These are phyloP conservation scores for Mugil cephalus DNA, from an alignment of 2,113 vertebrate genomes.

Conservation along the genomic window DNA sequence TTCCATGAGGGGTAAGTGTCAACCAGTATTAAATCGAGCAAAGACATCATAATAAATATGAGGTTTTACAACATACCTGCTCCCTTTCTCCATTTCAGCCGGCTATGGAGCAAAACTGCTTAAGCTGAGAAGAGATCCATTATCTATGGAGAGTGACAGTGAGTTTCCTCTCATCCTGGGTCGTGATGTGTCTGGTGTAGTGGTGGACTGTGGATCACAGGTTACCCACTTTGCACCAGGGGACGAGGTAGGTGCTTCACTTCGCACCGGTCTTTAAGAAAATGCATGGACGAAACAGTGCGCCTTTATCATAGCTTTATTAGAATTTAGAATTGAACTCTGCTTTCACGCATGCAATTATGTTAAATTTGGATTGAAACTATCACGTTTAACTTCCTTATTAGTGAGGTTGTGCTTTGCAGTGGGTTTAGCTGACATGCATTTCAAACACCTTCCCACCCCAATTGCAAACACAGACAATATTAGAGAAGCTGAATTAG, in stretches of 20 bases:
- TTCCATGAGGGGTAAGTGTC: slow-evolving; percentile 92
- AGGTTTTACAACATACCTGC: neutral
- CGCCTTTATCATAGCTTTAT: too few relatives aligned
- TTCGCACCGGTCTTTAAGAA: neutral
- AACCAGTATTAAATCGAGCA: neutral
- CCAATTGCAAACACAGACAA: neutral
- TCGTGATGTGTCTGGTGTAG: slow-evolving; percentile 92
- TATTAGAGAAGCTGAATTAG: too few relatives aligned
- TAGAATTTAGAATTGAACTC: too few relatives aligned
- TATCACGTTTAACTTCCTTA: neutral
- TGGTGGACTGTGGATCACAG: slow-evolving; percentile 92
- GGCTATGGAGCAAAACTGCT: slow-evolving; percentile 91
- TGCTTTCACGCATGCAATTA: too few relatives aligned
- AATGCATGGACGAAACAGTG: neutral
- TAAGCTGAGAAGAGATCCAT: slow-evolving; percentile 89
- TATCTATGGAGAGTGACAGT: slow-evolving; percentile 74
- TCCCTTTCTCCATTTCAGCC: slow-evolving; percentile 71
- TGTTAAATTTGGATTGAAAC: neutral
- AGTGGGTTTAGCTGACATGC: neutral
- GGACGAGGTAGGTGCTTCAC: slow-evolving; percentile 87
- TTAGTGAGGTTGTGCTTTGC: neutral
- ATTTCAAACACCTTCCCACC: neutral
- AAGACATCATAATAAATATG: neutral
- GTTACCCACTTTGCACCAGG: slow-evolving; percentile 92
- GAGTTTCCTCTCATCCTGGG: slow-evolving; percentile 94